Evolutionary conservation across 1,140 invertebrate species (phyloP), one percentile per base, ranked within the genome.

Genomic region (Drosophila kohkoa): DNA sequence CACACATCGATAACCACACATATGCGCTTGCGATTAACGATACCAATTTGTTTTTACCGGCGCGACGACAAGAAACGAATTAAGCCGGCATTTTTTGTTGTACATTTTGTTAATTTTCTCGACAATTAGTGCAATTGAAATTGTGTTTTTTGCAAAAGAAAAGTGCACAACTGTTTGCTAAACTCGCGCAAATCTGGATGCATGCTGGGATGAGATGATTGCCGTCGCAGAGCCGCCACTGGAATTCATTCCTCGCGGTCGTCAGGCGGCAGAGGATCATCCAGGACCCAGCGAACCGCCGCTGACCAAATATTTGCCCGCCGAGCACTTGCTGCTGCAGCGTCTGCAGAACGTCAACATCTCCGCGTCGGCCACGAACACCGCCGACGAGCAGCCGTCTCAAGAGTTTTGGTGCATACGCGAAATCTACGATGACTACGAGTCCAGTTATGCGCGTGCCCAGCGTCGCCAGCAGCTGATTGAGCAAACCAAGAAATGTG

Each of bases 201-300:
- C 75, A 89, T 64, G 67, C 70, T 38, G 35, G 35, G 71, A 74
- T 77, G 85, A 89, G 69, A 89, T 89, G 85, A 89, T 89, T 64
- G 86, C 85, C 78, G 86, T 89, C 78, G 86, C 86, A 85, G 85
- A 89, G 63, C 85, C 85, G 75, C 85, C 86, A 58, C 64, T 81
- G 96, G 97, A 98, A 93, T 98, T 97, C 94, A 94, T 96, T 94
- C 97, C 97, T 87, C 96, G 96, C 94, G 97, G 97, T 87, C 95
- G 97, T 92, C 95, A 96, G 91, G 96, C 96, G 92, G 93, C 97
- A 88, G 92, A 94, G 55, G 95, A 95, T 54, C 97, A 98, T 94
- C 97, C 97, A 55, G 96, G 96, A 67, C 92, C 93, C 6, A 66
- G 75, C 43, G 91, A 92, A 15, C 85, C 91, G 74, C 90, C 93